Evolutionary conservation across 2,113 vertebrate species (phyloP), one percentile per base, ranked within the genome.

Genomic region (Neodon shergylaensis): DNA sequence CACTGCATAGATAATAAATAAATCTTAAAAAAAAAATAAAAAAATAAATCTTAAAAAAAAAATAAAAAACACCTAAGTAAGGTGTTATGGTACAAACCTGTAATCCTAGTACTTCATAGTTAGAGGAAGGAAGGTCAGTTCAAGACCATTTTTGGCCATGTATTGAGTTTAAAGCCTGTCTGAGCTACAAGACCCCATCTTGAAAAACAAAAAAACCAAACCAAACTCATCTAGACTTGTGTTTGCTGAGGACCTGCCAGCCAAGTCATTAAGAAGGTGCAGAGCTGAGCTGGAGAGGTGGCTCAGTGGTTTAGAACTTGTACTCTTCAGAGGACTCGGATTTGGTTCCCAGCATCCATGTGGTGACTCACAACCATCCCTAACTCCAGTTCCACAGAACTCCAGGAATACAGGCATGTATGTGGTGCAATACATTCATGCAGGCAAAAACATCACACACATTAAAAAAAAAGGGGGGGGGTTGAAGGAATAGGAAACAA

Each of bases 231-330:
- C 79, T 74, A 82, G 28, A 78, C 13, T 76, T 88, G 76, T 19
- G 4, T 81, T 88, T 63, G 24, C 61, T 91, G 68, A 95, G 44
- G 91, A 90, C 28, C 73, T 74, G 73, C 31, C 39, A 89, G 84
- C 84, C 77, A 77, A 78, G 31, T 39, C 26, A 33, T 5, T 84
- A 66, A 92, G 47, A 81, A 21, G 36, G 72, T 49, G 22, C 33
- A 36, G 65, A 14, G 81, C 28, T 44, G 42, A 22, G 73, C 24
- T 44, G 42, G 42, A 76, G 74, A 47, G 24, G 28, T 28, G 73
- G 42, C 74, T 28, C 39, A 47, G 74, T 28, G 73, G 39, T 44
- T 42, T 44, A 74, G 39, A 44, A 26, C 39, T 74, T 74, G 39
- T 12, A 42, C 73, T 74, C 73, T 44, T 74, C 39, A 42, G 73